Conservation (phyloP, 1,140 invertebrate species). For the Oreohelix idahoensis region DNA sequence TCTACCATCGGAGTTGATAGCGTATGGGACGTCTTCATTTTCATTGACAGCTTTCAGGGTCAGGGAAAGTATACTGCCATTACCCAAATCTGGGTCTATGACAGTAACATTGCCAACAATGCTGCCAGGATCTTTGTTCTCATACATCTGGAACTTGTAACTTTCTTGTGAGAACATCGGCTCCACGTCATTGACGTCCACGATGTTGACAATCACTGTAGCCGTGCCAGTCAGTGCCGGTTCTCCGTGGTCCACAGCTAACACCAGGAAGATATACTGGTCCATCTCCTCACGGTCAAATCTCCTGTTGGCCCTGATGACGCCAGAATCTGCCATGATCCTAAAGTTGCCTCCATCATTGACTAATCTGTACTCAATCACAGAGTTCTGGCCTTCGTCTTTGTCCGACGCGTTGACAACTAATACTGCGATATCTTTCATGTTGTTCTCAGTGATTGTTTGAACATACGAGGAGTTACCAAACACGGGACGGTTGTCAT, state of each 20-base stretch:
- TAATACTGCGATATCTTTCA: constrained; percentile 33
- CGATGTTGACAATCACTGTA: constrained; percentile 48
- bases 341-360: constrained; percentile 31
- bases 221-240: constrained; percentile 45
- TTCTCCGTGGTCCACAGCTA: constrained; percentile 53
- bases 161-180: constrained; percentile 44
- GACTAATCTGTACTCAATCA: constrained; percentile 48
- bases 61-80: constrained; percentile 18
- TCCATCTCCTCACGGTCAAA: constrained; percentile 51
- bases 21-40: constrained; percentile 29
- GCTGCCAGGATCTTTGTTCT: constrained; percentile 39
- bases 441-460: constrained; percentile 46
- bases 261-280: constrained; percentile 48
- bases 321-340: constrained; percentile 29
- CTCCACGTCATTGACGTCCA: constrained; percentile 57
- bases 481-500: constrained; percentile 61
- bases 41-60: background rate
- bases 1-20: constrained; percentile 26
- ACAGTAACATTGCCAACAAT: constrained; percentile 47
- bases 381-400: constrained; percentile 49
- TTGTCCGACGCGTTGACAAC: constrained; percentile 52
- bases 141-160: constrained; percentile 48
- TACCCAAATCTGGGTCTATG: constrained; percentile 42
- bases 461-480: constrained; percentile 40
- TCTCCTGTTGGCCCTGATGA: constrained; percentile 42